Base-by-base conservation (phyloP, 2,888 invertebrate species). In the Ommatoiulus sabulosus region DNA sequence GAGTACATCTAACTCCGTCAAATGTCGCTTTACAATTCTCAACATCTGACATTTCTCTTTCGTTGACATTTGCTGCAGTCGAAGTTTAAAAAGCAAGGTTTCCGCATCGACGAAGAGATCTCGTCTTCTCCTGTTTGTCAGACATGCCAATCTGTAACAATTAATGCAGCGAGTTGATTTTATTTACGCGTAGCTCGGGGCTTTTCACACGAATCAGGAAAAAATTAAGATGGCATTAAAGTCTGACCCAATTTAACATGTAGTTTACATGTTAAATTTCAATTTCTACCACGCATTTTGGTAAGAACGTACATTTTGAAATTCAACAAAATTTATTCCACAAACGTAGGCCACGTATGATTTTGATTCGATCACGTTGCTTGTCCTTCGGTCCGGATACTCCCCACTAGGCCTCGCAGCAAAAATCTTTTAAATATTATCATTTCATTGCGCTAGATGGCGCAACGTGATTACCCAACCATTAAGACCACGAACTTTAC, bases 11-110 rank as follows among this genome's bases (percentile, higher is more conserved):
- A 80, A 80, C 7, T 80, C 80, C 35, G 24, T 12, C 80, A 80
- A 35, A 35, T 80, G 80, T 35, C 80, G 80, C 35, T 80, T 80
- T 12, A 80, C 80, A 35, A 12, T 43, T 35, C 35, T 35, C 35
- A 80, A 35, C 80, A 80, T 80, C 10, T 15, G 10, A 35, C 3
- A 24, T 15, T 80, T 80, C 35, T 80, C 80, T 15, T 35, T 80
- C 35, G 10, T 1, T 80, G 80, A 80, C 86, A 86, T 86, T n/a
- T 86, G 86, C 46, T 48, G 44, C 44, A 86, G 48, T 44, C 86
- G 15, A 48, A 86, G 20, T 12, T 52, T 46, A 86, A 86, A 86
- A 46, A 86, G 86, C 86, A 86, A 20, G 48, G 46, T 24, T 44
- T 86, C 86, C 3, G 44, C 46, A 3, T 86, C 86, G 1, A 46